Conservation (phyloP, 2,113 vertebrate species). For the Rhodinocichla rosea region DNA sequence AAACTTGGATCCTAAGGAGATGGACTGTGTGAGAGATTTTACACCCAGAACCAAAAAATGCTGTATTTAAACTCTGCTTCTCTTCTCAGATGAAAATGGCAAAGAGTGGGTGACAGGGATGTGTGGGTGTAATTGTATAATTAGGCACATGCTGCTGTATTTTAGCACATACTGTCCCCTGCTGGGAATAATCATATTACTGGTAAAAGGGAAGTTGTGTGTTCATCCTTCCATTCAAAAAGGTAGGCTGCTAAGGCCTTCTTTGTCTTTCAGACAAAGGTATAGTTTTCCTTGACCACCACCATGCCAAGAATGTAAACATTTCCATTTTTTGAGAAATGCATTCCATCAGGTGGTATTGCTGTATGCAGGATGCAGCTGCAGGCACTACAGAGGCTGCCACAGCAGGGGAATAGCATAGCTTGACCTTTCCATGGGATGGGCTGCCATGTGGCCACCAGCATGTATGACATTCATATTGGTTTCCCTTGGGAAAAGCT, state of each 20-base stretch:
- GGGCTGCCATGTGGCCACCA: background rate
- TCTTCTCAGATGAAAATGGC: background rate
- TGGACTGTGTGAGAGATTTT: background rate
- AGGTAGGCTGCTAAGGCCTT: background rate
- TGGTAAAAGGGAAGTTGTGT: background rate
- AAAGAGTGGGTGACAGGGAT: background rate
- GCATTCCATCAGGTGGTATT: background rate
- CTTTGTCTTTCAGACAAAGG: background rate
- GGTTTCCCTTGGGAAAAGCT: background rate
- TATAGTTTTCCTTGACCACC: background rate
- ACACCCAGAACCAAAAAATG: background rate
- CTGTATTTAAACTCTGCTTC: background rate
- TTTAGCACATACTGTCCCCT: slow-evolving; percentile 58
- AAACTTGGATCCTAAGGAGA: background rate
- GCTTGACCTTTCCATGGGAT: background rate
- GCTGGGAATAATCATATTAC: slow-evolving; percentile 31
- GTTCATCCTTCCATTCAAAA: background rate
- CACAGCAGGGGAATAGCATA: background rate
- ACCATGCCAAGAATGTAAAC: background rate
- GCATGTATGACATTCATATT: too few relatives aligned
- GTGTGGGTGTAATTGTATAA: slow-evolving; percentile 44
- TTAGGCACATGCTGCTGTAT: background rate
- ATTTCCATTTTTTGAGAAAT: background rate
- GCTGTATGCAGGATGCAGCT: background rate
- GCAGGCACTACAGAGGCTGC: background rate